These are phyloP conservation scores for Tenthredo mesomela DNA, from an alignment of 2,888 invertebrate species.

Conservation along the genomic window DNA sequence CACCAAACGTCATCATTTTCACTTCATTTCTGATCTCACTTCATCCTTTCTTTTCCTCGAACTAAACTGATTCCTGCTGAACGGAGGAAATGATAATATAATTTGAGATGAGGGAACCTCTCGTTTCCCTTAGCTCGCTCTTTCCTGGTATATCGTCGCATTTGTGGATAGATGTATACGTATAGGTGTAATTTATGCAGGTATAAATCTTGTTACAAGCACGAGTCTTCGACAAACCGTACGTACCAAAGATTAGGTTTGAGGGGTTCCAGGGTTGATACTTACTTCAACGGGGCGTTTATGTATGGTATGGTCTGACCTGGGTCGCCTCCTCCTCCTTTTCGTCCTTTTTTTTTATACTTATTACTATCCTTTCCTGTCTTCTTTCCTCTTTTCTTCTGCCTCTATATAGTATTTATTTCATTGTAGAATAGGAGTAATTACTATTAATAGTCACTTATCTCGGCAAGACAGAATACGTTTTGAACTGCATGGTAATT, in stretches of 20 bases:
- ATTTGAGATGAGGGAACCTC: neutral
- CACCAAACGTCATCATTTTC: neutral
- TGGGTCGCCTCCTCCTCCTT: neutral
- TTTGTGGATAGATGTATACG: neutral
- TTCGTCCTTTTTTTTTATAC: too few species aligned
- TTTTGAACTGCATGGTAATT: too few species aligned
- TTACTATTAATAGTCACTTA: neutral
- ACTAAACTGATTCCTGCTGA: neutral
- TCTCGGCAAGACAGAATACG: too few species aligned
- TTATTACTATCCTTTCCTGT: neutral
- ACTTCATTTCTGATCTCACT: neutral
- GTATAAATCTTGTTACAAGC: constrained; percentile 33
- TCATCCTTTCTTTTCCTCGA: neutral
- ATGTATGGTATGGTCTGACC: neutral
- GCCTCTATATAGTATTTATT: neutral
- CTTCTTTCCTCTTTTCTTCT: neutral
- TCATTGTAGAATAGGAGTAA: neutral
- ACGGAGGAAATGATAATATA: neutral
- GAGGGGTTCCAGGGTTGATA: constrained; percentile 18
- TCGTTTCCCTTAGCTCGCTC: neutral
- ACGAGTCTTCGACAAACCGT: constrained; percentile 30
- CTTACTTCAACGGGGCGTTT: constrained; percentile 8
- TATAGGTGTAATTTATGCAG: constrained; percentile 24
- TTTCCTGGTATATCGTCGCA: neutral
- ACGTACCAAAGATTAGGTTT: constrained; percentile 33